A percentile compares a stretch with the other conserved stretches of the same genome.
phyloP scores from a whole-genome alignment of 2,797 vertebrate genomes.

The Gastrophryne carolinensis region DNA sequence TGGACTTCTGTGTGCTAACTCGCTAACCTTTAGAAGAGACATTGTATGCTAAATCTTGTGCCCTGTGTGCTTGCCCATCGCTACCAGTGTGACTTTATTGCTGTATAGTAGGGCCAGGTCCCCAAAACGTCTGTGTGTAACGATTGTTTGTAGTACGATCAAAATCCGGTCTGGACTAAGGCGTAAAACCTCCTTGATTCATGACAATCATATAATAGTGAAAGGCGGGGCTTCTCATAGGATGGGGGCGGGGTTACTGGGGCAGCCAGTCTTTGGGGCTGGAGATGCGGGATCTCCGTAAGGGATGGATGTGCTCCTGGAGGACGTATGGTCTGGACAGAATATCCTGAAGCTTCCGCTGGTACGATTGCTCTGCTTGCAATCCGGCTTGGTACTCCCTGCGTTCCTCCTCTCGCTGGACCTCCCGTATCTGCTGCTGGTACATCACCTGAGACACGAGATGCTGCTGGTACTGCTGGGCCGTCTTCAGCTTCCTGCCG shows the following conservation, averaged over 20 bases:
- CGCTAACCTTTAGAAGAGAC: too few relatives aligned
- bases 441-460: conserved; percentile 75
- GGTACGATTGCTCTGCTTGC: conserved; percentile 61
- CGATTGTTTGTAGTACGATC: too few relatives aligned
- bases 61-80: too few relatives aligned
- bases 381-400: conserved; percentile 63
- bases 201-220: too few relatives aligned
- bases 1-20: too few relatives aligned
- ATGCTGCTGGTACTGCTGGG: conserved; percentile 68
- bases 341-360: conserved; percentile 66
- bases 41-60: too few relatives aligned
- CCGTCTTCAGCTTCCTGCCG: conserved; percentile 64
- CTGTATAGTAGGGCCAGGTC: too few relatives aligned
- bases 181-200: too few relatives aligned
- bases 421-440: conserved; percentile 58
- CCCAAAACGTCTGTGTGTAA: too few relatives aligned
- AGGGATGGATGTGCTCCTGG: conserved; percentile 64
- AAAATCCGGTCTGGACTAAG: too few relatives aligned
- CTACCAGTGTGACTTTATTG: too few relatives aligned
- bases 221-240: too few relatives aligned
- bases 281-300: conserved; percentile 61
- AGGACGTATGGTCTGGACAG: conserved; percentile 59
- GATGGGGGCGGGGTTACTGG: neutral
- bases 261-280: conserved; percentile 40
- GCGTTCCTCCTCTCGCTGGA: conserved; percentile 64